These are phyloP conservation scores for Picathartes gymnocephalus DNA, from an alignment of 2,113 vertebrate genomes.

Conservation along the genomic window DNA sequence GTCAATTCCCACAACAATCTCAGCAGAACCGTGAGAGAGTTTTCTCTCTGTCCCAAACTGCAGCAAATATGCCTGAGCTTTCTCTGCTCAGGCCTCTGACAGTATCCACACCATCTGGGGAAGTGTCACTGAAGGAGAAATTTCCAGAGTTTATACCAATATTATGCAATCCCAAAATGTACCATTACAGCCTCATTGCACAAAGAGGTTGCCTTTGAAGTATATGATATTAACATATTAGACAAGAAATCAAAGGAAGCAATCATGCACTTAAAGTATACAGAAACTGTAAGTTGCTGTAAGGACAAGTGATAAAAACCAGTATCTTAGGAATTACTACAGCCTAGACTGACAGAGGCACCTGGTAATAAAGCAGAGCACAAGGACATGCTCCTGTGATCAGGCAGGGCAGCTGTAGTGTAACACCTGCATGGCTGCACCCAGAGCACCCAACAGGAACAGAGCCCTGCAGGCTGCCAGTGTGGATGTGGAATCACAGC, in stretches of 20 bases:
- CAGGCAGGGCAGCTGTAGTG: neutral
- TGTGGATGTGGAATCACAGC: neutral
- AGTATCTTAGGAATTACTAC: neutral
- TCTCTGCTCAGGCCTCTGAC: no score
- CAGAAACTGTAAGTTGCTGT: neutral
- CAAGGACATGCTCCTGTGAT: neutral
- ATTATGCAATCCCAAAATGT: neutral
- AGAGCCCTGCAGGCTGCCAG: neutral
- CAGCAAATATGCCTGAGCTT: no score
- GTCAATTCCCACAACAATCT: no score
- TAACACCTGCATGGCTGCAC: neutral
- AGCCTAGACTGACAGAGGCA: neutral
- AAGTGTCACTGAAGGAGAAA: neutral
- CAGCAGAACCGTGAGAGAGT: no score
- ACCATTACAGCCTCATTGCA: neutral
- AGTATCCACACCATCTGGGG: no score
- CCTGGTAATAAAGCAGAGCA: neutral
- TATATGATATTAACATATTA: neutral
- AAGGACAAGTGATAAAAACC: constrained; percentile 10
- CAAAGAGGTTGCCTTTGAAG: constrained; percentile 22
- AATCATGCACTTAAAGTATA: neutral
- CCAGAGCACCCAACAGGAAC: neutral
- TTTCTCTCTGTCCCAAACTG: no score
- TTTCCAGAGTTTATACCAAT: neutral
- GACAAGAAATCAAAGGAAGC: constrained; percentile 32